Conservation (phyloP, 2,888 invertebrate species). For the Microctonus hyperodae region DNA sequence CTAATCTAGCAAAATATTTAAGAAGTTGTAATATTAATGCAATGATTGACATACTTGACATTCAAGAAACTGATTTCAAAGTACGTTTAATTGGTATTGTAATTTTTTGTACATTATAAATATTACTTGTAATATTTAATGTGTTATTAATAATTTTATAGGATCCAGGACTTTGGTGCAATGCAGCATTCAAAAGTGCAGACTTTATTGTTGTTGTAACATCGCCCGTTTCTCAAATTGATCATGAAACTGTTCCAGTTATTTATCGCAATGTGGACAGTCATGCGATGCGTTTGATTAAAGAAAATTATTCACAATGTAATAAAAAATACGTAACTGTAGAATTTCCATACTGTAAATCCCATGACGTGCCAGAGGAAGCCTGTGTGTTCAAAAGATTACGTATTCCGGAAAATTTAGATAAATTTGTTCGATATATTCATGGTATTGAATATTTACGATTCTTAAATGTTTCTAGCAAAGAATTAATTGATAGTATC, state of each 20-base stretch:
- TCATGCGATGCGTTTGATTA: constrained; percentile 50
- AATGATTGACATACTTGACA: constrained; percentile 56
- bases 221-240: constrained; percentile 49
- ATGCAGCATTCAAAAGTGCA: constrained; percentile 52
- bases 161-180: constrained; percentile 59
- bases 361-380: constrained; percentile 55
- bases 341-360: constrained; percentile 56
- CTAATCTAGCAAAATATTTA: constrained; percentile 54
- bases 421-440: constrained; percentile 53
- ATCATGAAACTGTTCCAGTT: constrained; percentile 38
- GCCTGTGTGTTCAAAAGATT: constrained; percentile 52
- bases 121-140: neutral
- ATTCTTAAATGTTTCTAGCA: constrained; percentile 45
- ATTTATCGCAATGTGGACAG: constrained; percentile 54
- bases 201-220: constrained; percentile 55
- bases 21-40: constrained; percentile 55
- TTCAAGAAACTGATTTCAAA: constrained; percentile 51
- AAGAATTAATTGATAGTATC: constrained; percentile 50
- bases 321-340: constrained; percentile 53
- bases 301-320: constrained; percentile 49
- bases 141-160: constrained; percentile 36
- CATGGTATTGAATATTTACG: constrained; percentile 46
- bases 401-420: constrained; percentile 52
- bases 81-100: constrained; percentile 39
- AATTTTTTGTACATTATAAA: neutral